phyloP scores from a whole-genome alignment of 2,113 vertebrate species.

The Nothoprocta pentlandii region DNA sequence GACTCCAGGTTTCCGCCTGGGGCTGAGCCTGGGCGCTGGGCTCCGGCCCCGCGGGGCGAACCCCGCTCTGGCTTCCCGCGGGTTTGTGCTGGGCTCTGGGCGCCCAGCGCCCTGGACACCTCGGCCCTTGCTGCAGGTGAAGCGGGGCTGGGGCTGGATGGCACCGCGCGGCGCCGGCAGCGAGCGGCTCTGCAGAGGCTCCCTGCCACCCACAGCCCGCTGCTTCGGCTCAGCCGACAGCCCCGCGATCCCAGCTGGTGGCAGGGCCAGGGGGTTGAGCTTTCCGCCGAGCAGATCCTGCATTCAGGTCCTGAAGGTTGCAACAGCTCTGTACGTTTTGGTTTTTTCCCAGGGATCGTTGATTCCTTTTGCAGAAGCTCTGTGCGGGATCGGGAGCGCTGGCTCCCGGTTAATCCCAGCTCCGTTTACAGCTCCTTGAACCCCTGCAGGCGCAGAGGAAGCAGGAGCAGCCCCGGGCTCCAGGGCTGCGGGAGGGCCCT shows the following conservation, averaged over 20 bases:
- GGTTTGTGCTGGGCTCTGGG: background rate
- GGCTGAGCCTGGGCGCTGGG: too few relatives aligned
- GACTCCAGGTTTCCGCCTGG: background rate
- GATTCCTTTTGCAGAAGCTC: background rate
- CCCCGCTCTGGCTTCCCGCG: fast-evolving
- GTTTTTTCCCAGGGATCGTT: background rate
- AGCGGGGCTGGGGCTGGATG: background rate
- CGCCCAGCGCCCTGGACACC: background rate
- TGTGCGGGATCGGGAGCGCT: too few relatives aligned
- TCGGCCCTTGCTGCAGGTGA: background rate
- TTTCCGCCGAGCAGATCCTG: background rate
- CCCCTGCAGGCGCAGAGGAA: fast-evolving
- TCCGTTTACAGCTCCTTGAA: background rate
- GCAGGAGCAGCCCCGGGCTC: background rate
- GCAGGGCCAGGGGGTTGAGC: background rate
- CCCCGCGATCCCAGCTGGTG: too few relatives aligned
- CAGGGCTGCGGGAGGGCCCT: background rate
- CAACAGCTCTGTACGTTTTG: too few relatives aligned
- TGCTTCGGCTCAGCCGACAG: too few relatives aligned
- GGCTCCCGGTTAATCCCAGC: background rate
- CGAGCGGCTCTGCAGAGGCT: background rate
- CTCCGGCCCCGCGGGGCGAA: fast-evolving
- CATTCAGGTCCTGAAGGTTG: background rate
- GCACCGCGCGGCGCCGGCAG: too few relatives aligned
- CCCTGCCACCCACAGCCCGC: too few relatives aligned